These are phyloP conservation scores for Artibeus jamaicensis DNA, from an alignment of 2,797 vertebrate genomes.

Conservation along the genomic window DNA sequence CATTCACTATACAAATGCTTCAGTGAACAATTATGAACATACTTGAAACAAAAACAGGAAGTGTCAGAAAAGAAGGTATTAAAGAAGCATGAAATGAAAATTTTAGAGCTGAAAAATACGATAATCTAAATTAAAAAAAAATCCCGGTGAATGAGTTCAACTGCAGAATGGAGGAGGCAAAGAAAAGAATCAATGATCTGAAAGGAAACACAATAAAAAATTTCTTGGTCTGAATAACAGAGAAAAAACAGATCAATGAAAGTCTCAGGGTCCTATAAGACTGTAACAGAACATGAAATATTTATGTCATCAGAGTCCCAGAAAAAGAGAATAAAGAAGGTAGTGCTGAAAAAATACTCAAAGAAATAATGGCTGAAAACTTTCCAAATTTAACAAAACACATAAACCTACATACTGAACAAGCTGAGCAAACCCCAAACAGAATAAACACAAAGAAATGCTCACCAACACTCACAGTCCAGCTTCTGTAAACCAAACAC, in stretches of 20 bases:
- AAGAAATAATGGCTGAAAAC: neutral
- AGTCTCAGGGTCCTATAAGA: neutral
- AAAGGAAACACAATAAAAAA: neutral
- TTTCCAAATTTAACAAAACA: neutral
- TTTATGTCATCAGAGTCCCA: neutral
- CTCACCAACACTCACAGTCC: neutral
- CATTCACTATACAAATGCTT: neutral
- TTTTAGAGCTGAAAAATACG: neutral
- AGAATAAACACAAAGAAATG: neutral
- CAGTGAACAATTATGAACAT: neutral
- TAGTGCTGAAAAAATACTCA: neutral
- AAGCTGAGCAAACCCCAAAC: neutral
- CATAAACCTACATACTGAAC: neutral
- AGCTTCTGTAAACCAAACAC: neutral
- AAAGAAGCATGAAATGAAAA: neutral
- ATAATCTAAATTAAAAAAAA: neutral
- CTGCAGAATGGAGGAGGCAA: neutral
- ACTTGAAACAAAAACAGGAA: neutral
- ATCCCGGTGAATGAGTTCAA: neutral
- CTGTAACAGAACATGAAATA: neutral
- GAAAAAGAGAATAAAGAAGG: neutral
- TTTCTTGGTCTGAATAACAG: neutral
- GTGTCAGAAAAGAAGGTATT: neutral
- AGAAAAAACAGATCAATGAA: neutral
- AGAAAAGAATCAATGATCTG: neutral